Base-by-base conservation (phyloP, 2,888 invertebrate species). In the Hymenopus coronatus region DNA sequence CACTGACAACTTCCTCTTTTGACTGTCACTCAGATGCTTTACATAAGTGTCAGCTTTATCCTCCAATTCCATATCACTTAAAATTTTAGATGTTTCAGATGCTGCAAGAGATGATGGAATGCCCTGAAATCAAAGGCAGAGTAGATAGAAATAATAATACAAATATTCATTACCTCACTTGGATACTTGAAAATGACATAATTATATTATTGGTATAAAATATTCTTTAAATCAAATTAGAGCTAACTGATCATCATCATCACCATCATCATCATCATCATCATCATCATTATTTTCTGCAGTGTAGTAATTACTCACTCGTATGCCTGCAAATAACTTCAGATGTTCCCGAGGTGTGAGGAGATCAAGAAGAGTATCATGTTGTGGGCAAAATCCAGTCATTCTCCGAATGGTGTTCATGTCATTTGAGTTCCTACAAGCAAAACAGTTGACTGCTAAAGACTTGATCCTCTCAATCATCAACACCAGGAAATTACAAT, bases 341-440 rank as follows among this genome's bases (percentile, higher is more conserved):
- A 98, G 94, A 93, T 98, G 98, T 92, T 98, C 97, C 88, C 95
- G 94, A 0, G 97, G 96, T 0, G 97, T 97, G 7, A 98, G 94
- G 81, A 96, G 94, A 92, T 97, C 97, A 92, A 97, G 97, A 7
- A 98, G 94, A 12, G 97, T 96, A 91, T 98, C 97, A 91, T 97
- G 97, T 92, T 98, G 98, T 0, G 97, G 97, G 93, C 98, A 98
- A 9, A 98, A 96, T 0, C 98, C 98, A 0, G 97, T 97, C 96
- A 97, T 97, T 92, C 96, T 95, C 15, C 97, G 94, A 88, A 98
- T 96, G 92, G 96, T 95, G 91, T 95, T 95, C 96, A 97, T 96
- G 92, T 97, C 97, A 91, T 96, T 95, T 2, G 96, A 95, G 92
- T 97, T 96, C 91, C 96, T 95, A 91, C 54, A 92, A 90, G 88